A percentile compares a stretch with the other conserved stretches of the same genome.
Evolutionary conservation across 1,140 invertebrate species (phyloP).

Genomic region (Zaprionus lachaisei): DNA sequence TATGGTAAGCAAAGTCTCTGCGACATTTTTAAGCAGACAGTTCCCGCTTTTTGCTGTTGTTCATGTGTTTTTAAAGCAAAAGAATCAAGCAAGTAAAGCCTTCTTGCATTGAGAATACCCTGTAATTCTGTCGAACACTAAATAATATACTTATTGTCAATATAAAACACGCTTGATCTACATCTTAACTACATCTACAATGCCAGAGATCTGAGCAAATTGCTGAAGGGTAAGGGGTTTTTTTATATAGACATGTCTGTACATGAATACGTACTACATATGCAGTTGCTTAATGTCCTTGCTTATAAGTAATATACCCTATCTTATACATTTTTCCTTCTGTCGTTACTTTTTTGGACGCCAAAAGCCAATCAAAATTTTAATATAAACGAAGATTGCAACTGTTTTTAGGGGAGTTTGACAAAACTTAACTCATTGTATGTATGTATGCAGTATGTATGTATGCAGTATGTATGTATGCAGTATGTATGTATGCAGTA

Average conservation of each 20-base stretch:
- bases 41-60: constrained; percentile 31
- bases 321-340: background rate
- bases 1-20: constrained; percentile 26
- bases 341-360: background rate
- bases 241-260: no score
- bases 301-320: background rate
- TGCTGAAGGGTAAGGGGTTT: background rate
- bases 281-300: background rate
- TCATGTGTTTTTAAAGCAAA: constrained; percentile 19
- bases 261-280: no score
- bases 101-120: background rate
- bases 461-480: background rate
- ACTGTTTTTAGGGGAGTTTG: background rate
- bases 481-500: background rate
- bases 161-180: no score
- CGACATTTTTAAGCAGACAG: constrained; percentile 38
- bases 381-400: constrained; percentile 23
- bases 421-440: background rate
- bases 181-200: background rate
- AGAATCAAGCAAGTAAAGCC: background rate
- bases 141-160: no score
- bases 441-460: background rate
- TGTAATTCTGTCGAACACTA: background rate
- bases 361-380: background rate
- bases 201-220: background rate